A percentile compares a stretch with the other conserved stretches of the same genome.
Conservation (phyloP, 2,888 invertebrate species). For the Laspeyria flexula region DNA sequence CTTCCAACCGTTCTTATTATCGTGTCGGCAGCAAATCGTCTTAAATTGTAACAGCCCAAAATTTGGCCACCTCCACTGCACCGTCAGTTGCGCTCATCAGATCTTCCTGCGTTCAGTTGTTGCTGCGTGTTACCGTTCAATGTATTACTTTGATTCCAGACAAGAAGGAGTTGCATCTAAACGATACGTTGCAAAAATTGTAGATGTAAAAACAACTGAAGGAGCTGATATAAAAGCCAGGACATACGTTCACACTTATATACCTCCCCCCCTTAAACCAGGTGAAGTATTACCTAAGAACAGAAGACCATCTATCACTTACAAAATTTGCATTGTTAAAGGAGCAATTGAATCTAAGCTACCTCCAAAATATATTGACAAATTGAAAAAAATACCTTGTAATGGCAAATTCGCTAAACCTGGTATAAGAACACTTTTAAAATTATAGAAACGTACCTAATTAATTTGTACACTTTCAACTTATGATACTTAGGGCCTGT, state of each 20-base stretch:
- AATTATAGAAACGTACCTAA: not conserved
- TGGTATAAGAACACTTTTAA: constrained; percentile 1
- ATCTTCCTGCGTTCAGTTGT: too few relatives aligned
- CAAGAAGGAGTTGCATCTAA: constrained; percentile 28
- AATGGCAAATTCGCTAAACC: constrained; percentile 20
- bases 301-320: constrained; percentile 36
- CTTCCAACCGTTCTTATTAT: too few relatives aligned
- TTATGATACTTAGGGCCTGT: too few relatives aligned
- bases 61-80: too few relatives aligned
- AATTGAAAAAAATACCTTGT: constrained; percentile 23
- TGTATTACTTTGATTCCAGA: constrained; percentile 16
- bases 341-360: constrained; percentile 29
- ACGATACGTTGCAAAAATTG: constrained; percentile 25
- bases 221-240: constrained; percentile 12
- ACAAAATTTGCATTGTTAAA: constrained; percentile 23
- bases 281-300: constrained; percentile 13
- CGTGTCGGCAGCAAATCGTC: too few relatives aligned
- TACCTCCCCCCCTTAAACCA: constrained; percentile 8
- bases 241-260: constrained; percentile 20
- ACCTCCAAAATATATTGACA: constrained; percentile 23
- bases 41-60: too few relatives aligned
- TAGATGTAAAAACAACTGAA: constrained; percentile 5
- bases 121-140: too few relatives aligned
- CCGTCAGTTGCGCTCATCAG: too few relatives aligned
- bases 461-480: not conserved